phyloP scores from a whole-genome alignment of 2,888 invertebrate species.

The Macropis europaea region DNA sequence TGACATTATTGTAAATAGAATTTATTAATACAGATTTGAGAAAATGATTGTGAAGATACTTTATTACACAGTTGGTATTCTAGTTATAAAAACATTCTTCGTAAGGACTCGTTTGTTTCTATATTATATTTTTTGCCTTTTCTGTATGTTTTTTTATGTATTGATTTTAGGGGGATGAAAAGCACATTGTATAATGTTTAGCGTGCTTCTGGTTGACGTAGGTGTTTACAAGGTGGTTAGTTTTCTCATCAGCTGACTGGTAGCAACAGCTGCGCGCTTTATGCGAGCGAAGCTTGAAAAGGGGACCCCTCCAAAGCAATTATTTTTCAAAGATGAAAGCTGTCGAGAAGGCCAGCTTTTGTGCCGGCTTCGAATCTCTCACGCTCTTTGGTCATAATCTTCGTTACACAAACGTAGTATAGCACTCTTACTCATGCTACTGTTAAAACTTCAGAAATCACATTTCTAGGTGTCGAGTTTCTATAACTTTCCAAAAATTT shows the following conservation, averaged over 20 bases:
- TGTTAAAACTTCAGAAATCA: background rate
- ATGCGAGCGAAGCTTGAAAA: slow-evolving; percentile 22
- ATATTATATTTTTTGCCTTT: too few relatives aligned
- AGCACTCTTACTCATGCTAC: background rate
- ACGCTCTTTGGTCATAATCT: slow-evolving; percentile 17
- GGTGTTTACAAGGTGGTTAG: slow-evolving; percentile 35
- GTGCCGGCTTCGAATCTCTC: slow-evolving; percentile 32
- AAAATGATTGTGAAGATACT: too few relatives aligned
- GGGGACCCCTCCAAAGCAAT: slow-evolving; percentile 28
- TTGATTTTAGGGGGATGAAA: background rate
- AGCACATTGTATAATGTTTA: background rate
- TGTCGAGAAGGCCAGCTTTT: slow-evolving; percentile 14
- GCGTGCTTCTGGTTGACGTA: background rate
- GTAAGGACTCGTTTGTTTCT: too few relatives aligned
- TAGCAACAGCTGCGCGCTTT: slow-evolving; percentile 58
- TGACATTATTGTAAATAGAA: too few relatives aligned
- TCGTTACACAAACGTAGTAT: too few relatives aligned
- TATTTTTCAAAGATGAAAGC: slow-evolving; percentile 46
- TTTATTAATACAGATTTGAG: too few relatives aligned
- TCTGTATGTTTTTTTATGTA: too few relatives aligned
- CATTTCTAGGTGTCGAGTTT: too few relatives aligned
- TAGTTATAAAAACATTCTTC: too few relatives aligned
- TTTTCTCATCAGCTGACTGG: slow-evolving; percentile 53
- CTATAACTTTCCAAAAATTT: too few relatives aligned
- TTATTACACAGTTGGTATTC: too few relatives aligned